Conservation (phyloP, 2,113 vertebrate species). For the Nannobrachium achirus region DNA sequence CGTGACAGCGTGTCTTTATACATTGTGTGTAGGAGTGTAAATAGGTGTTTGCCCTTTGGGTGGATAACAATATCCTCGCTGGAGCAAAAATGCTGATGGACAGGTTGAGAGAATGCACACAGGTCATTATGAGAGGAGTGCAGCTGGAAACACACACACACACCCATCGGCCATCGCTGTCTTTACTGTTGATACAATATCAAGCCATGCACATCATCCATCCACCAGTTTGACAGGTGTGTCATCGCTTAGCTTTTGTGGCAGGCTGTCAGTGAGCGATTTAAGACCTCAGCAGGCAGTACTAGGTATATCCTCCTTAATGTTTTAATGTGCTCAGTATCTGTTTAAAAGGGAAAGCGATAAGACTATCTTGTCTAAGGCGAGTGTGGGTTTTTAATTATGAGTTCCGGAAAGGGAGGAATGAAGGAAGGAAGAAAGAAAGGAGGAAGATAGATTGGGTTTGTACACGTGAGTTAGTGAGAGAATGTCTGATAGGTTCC, state of each 20-base stretch:
- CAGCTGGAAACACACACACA: neutral
- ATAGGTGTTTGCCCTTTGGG: slow-evolving; percentile 34
- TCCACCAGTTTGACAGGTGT: neutral
- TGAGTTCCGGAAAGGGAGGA: neutral
- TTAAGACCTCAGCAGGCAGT: neutral
- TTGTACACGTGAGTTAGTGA: neutral
- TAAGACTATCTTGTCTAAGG: neutral
- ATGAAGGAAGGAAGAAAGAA: neutral
- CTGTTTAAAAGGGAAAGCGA: neutral
- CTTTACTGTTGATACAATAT: neutral
- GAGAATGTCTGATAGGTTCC: slow-evolving; percentile 17
- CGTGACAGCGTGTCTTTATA: neutral
- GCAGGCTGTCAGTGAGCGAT: neutral
- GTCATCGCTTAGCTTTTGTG: neutral
- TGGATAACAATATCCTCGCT: slow-evolving; percentile 21
- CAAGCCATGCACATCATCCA: neutral
- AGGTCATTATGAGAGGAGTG: slow-evolving; percentile 2
- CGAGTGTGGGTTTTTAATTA: neutral
- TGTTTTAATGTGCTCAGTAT: neutral
- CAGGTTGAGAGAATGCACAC: slow-evolving; percentile 60
- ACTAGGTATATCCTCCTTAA: neutral
- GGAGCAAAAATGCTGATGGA: slow-evolving; percentile 65
- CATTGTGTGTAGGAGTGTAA: neutral
- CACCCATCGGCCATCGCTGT: neutral
- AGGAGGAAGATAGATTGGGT: neutral